Evolutionary conservation across 2,113 vertebrate genomes (phyloP).

Genomic region (Hippopotamus amphibius): DNA sequence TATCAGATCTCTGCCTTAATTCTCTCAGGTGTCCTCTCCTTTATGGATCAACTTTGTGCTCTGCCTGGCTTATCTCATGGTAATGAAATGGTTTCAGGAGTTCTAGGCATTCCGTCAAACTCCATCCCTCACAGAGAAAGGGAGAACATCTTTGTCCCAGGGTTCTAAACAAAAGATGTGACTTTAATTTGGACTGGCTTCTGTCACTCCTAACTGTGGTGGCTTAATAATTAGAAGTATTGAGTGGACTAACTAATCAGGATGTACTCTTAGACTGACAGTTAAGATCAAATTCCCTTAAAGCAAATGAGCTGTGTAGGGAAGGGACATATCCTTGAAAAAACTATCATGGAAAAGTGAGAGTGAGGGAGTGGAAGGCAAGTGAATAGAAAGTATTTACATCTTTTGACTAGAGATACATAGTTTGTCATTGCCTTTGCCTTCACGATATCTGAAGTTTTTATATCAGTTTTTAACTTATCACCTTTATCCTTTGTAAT

Average conservation of each 20-base stretch:
- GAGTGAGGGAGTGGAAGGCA: background rate
- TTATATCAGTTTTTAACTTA: background rate
- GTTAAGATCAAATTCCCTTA: background rate
- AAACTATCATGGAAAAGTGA: background rate
- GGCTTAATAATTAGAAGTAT: background rate
- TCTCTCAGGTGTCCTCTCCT: background rate
- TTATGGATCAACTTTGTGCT: background rate
- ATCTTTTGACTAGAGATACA: background rate
- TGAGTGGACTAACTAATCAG: background rate
- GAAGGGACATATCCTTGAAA: background rate
- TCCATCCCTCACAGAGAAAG: background rate
- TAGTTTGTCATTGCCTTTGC: background rate
- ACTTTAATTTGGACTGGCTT: background rate
- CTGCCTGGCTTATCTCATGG: background rate
- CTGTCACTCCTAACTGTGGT: background rate
- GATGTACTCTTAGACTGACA: background rate
- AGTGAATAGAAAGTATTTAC: background rate
- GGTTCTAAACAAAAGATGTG: background rate
- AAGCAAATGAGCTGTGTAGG: background rate
- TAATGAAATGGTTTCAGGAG: background rate
- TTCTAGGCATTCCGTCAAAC: background rate
- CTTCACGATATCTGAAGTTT: background rate
- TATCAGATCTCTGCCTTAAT: background rate
- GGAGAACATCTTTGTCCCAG: background rate
- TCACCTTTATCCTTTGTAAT: background rate